phyloP scores from a whole-genome alignment of 1,140 invertebrate species.

The Potamilus streckersoni region DNA sequence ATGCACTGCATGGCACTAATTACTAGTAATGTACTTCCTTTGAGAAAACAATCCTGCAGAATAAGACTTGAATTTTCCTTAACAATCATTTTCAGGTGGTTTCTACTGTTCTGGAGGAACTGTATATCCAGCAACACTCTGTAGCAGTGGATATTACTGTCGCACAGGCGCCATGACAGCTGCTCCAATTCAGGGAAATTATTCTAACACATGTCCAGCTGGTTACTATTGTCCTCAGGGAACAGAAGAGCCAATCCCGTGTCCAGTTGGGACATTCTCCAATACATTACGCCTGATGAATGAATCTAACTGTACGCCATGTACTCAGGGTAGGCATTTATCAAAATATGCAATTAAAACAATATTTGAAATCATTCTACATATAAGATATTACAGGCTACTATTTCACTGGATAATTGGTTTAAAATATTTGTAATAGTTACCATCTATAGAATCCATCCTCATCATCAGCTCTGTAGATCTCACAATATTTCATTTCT shows the following conservation, averaged over 20 bases:
- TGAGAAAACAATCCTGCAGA: too few species aligned
- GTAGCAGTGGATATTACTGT: conserved; percentile 61
- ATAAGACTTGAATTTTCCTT: too few species aligned
- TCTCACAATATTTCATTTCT: too few species aligned
- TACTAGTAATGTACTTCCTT: too few species aligned
- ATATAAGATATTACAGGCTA: too few species aligned
- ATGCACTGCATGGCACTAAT: too few species aligned
- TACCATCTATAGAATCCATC: too few species aligned
- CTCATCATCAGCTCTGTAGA: too few species aligned
- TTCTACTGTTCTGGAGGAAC: conserved; percentile 59
- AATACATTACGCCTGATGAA: conserved; percentile 53
- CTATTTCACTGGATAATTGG: too few species aligned
- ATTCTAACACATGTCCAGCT: conserved; percentile 56
- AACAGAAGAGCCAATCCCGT: conserved; percentile 55
- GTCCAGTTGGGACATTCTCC: conserved; percentile 61
- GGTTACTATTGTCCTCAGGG: conserved; percentile 63
- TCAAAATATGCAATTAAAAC: too few species aligned
- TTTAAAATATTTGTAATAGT: too few species aligned
- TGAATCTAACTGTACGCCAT: conserved; percentile 54
- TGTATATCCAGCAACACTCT: conserved; percentile 48
- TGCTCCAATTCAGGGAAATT: conserved; percentile 47
- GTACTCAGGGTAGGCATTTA: conserved; percentile 50
- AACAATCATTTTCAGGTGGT: conserved; percentile 45
- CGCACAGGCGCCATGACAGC: conserved; percentile 50
- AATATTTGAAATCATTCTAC: too few species aligned